Percentiles rank a stretch among this genome's conserved stretches.
Evolutionary conservation across 2,113 vertebrate species (phyloP).

Genomic region (Nematolebias whitei): DNA sequence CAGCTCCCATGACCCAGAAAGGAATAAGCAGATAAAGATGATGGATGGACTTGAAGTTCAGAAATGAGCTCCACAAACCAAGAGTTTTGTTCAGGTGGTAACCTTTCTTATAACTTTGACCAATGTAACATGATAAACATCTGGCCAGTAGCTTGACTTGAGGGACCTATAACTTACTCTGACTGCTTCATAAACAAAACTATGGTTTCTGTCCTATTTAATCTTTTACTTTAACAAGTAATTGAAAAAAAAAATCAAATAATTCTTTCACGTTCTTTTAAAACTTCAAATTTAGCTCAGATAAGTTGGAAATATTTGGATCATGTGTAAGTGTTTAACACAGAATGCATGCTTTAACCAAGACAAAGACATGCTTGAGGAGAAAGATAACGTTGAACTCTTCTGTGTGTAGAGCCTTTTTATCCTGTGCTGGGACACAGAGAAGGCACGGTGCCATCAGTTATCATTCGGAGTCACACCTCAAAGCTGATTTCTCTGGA

Average conservation of each 20-base stretch:
- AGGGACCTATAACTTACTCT: background rate
- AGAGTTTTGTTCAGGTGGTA: too few species aligned
- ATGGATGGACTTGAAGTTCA: too few species aligned
- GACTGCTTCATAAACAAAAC: background rate
- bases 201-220: too few species aligned
- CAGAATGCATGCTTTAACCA: slow-evolving; percentile 47
- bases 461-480: slow-evolving; percentile 66
- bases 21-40: too few species aligned
- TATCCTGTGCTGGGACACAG: background rate
- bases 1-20: too few species aligned
- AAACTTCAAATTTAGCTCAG: background rate
- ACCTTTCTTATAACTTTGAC: background rate
- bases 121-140: background rate
- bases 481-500: slow-evolving; percentile 85
- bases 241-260: too few species aligned
- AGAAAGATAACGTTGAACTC: slow-evolving; percentile 14
- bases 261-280: too few species aligned
- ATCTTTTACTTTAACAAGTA: too few species aligned
- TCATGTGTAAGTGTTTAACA: background rate
- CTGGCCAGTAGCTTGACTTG: background rate
- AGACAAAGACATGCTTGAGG: slow-evolving; percentile 48
- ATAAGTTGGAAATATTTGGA: slow-evolving; percentile 10
- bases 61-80: too few species aligned
- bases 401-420: background rate
- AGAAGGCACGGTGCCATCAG: background rate